These are phyloP conservation scores for Stegophylla sp. DNA, from an alignment of 2,888 invertebrate species.

Conservation along the genomic window DNA sequence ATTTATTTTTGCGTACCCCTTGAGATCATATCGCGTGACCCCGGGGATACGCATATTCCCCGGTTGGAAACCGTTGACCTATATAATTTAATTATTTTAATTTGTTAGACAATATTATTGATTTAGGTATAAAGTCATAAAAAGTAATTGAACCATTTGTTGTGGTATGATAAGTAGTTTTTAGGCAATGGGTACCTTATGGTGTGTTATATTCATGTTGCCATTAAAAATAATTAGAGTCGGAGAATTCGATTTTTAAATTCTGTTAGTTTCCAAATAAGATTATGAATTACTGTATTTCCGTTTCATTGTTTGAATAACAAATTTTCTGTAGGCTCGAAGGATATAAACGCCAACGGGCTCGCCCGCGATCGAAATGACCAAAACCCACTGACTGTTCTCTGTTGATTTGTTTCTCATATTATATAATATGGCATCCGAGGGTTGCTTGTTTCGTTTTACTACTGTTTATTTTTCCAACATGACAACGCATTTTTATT, in stretches of 20 bases:
- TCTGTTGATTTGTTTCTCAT: not conserved
- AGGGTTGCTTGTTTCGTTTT: not conserved
- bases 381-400: not conserved
- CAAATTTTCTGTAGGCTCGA: not conserved
- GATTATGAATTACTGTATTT: slow-evolving; percentile 20
- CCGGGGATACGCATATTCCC: too few species aligned
- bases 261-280: not conserved
- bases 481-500: not conserved
- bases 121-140: too few species aligned
- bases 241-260: not conserved
- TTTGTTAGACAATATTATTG: too few species aligned
- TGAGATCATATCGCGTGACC: too few species aligned
- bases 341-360: slow-evolving; percentile 6
- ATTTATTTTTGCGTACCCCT: too few species aligned
- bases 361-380: not conserved
- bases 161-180: too few species aligned
- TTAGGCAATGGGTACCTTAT: not conserved
- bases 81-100: too few species aligned
- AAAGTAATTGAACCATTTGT: too few species aligned
- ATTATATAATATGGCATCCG: too few species aligned
- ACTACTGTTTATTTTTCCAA: not conserved
- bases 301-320: slow-evolving; percentile 1
- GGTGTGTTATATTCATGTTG: not conserved
- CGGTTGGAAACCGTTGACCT: too few species aligned
- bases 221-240: not conserved